Conservation (phyloP, 2,113 vertebrate genomes). For the Bucco capensis region DNA sequence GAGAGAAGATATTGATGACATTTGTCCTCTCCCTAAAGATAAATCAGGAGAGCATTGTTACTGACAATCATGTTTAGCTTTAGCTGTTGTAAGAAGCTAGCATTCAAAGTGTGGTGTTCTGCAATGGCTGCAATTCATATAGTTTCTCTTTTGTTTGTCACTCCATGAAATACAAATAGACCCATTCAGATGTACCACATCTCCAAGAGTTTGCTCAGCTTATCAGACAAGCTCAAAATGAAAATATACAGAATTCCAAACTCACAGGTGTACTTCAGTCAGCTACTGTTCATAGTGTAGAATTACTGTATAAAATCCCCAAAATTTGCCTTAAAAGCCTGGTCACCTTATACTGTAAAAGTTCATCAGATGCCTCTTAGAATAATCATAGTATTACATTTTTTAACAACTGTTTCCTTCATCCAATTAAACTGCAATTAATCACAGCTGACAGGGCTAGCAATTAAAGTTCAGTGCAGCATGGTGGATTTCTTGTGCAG, state of each 20-base stretch:
- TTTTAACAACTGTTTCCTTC: background rate
- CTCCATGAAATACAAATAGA: background rate
- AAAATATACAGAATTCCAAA: background rate
- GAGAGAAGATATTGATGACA: background rate
- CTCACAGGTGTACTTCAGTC: background rate
- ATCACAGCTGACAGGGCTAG: background rate
- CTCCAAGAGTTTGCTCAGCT: background rate
- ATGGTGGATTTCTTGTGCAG: rapidly evolving
- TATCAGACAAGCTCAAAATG: background rate
- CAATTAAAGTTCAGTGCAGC: background rate
- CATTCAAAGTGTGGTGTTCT: background rate
- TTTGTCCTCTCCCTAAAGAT: background rate
- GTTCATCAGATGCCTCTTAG: rapidly evolving
- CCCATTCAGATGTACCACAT: background rate
- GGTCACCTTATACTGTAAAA: background rate
- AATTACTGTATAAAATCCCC: background rate
- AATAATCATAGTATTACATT: background rate
- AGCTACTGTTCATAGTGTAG: background rate
- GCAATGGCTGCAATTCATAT: background rate
- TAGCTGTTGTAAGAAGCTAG: background rate
- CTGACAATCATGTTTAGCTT: background rate
- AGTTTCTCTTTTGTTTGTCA: background rate
- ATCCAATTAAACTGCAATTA: background rate
- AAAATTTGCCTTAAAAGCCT: background rate
- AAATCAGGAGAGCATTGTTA: background rate